Evolutionary conservation across 2,113 vertebrate species (phyloP), one percentile per base, ranked within the genome.

Genomic region (Heterotilapia buettikoferi): DNA sequence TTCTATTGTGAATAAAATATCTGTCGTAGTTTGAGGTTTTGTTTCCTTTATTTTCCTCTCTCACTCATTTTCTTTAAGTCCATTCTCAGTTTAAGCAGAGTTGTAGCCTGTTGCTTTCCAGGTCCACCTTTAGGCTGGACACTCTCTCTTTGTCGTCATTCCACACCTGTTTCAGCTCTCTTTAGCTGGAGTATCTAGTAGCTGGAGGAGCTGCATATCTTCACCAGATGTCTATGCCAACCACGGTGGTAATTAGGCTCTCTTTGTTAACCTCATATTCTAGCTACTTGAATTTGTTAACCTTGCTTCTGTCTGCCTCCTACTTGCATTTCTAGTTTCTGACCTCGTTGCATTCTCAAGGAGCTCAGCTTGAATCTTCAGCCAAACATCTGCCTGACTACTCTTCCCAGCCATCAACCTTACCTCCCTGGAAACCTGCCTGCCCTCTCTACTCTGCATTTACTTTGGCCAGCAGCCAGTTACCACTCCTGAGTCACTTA

Each of bases 241-340:
- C 33, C 7, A 40, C 0, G 2, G 7, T 40, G 63, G 19, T 68
- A 40, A 40, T 68, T 40, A 40, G 36, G 7, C 7, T 68, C 5
- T 68, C 36, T 68, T 68, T 68, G 63, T 68, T 68, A 68, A 68
- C 11, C 36, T 40, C n/a, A 14, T 68, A 21, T 24, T 40, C 11
- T 68, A 40, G 11, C 3, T 68, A 14, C 63, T 38, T 68, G 63
- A 19, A 40, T 68, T 68, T 40, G 36, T 21, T 40, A 68, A 40
- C 63, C 63, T 68, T 13, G 36, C 63, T 40, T 68, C 63, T 68
- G 63, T 68, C 36, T 40, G 63, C 36, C 63, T 40, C 63, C 63
- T 68, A 40, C 63, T 68, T 68, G 63, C 63, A 40, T 68, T 68
- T 40, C 63, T 40, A 3, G 63, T 40, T 40, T 68, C 36, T 68